Conservation (phyloP, 92 coral and sea anemone genomes). For the Palythoa grandis region DNA sequence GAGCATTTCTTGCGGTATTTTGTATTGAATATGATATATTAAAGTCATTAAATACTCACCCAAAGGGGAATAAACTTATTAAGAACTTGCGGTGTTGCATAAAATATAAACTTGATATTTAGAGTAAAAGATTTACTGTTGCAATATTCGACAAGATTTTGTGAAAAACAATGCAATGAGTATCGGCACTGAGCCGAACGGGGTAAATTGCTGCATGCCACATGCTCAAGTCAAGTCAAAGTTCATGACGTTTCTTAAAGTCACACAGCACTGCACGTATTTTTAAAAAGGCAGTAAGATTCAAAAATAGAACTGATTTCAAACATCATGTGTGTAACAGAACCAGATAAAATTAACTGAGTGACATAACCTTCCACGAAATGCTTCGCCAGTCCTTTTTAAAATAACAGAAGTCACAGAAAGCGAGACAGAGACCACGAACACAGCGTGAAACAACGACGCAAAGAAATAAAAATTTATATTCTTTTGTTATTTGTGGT, state of each 20-base stretch:
- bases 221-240: not conserved
- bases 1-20: not conserved
- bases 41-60: too few species aligned
- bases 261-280: not conserved
- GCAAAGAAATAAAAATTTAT: not conserved
- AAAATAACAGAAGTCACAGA: constrained; percentile 15
- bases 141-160: not conserved
- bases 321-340: not conserved
- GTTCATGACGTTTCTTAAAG: not conserved
- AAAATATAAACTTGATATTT: not conserved
- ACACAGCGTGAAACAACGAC: not conserved
- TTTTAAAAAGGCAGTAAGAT: not conserved
- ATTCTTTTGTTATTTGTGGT: not conserved
- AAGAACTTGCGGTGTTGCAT: not conserved
- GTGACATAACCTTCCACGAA: not conserved
- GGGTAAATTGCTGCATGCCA: not conserved
- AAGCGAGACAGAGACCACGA: not conserved
- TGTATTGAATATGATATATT: not conserved
- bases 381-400: not conserved
- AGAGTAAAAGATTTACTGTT: not conserved
- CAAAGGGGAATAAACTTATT: not conserved
- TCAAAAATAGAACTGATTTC: not conserved
- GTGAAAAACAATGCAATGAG: not conserved
- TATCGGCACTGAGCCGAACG: not conserved
- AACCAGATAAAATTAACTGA: not conserved